These are phyloP conservation scores for Caerostris extrusa DNA, from an alignment of 1,140 invertebrate species.

Conservation along the genomic window DNA sequence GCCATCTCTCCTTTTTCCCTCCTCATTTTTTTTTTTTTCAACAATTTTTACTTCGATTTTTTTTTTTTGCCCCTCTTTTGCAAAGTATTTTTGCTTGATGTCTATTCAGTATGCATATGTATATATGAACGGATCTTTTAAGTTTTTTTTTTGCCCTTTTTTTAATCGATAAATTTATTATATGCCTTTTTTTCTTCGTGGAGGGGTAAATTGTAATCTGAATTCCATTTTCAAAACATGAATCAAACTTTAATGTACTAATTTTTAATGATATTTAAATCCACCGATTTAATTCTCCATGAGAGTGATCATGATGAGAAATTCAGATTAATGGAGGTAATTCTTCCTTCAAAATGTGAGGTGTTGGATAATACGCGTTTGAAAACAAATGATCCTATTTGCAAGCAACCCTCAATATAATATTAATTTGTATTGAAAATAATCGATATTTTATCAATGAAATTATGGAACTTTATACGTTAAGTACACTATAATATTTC, in stretches of 20 bases:
- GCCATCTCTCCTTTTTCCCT: background rate
- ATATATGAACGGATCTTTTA: conserved; percentile 15
- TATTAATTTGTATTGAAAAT: background rate
- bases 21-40: background rate
- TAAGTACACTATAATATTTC: too few species aligned
- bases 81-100: background rate
- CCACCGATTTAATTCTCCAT: too few species aligned
- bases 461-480: too few species aligned
- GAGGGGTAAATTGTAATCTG: background rate
- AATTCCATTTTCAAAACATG: background rate
- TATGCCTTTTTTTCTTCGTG: background rate
- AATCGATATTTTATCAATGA: background rate
- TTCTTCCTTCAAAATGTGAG: background rate
- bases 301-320: background rate
- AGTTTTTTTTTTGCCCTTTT: background rate
- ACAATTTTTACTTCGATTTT: background rate
- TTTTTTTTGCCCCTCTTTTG: background rate
- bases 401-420: background rate
- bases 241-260: background rate
- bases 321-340: background rate
- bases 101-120: background rate
- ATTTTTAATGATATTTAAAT: too few species aligned
- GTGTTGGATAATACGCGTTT: background rate
- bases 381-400: background rate
- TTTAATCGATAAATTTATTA: background rate